phyloP scores from a whole-genome alignment of 2,113 vertebrate genomes.

The Crotophaga sulcirostris region DNA sequence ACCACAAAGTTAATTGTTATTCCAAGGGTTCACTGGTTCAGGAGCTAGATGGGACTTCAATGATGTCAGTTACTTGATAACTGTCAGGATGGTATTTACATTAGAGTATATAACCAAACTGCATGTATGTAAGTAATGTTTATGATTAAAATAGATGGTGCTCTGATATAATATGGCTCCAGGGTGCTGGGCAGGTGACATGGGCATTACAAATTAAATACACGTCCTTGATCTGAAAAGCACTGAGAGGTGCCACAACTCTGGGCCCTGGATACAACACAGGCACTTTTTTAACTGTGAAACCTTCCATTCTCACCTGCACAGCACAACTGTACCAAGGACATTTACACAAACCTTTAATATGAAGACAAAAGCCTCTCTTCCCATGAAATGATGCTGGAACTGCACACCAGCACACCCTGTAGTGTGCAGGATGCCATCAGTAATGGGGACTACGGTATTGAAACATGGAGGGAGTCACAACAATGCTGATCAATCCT shows the following conservation, averaged over 20 bases:
- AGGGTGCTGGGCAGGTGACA: not conserved
- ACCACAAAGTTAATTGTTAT: not conserved
- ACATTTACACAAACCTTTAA: not conserved
- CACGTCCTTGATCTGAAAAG: not conserved
- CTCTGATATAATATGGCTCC: not conserved
- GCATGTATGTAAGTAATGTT: not conserved
- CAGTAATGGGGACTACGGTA: accelerated
- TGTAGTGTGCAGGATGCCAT: not conserved
- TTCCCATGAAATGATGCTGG: not conserved
- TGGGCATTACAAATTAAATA: not conserved
- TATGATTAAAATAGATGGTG: not conserved
- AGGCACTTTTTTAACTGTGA: not conserved
- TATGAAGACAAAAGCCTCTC: not conserved
- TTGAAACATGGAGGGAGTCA: not conserved
- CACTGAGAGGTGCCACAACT: not conserved
- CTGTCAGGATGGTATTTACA: not conserved
- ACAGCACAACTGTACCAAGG: not conserved
- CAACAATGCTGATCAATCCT: not conserved
- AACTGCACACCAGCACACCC: not conserved
- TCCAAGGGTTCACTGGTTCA: not conserved
- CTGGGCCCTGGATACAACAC: not conserved
- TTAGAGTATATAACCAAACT: not conserved
- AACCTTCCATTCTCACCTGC: not conserved
- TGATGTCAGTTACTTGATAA: not conserved
- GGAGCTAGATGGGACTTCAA: not conserved